Evolutionary conservation across 2,888 invertebrate genomes (phyloP), one percentile per base, ranked within the genome.

Genomic region (Pardosa pseudoannulata): DNA sequence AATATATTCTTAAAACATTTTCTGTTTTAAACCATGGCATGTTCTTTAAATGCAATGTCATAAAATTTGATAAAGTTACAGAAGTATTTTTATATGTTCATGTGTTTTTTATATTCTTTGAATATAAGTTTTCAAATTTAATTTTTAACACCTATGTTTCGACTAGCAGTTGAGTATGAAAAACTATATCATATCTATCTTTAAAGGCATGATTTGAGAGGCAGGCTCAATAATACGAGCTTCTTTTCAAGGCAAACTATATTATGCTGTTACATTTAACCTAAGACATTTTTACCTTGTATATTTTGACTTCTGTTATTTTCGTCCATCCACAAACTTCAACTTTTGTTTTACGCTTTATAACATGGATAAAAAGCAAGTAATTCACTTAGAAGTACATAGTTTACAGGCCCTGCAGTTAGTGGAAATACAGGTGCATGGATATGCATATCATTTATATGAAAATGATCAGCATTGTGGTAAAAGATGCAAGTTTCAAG

Each of bases 181-280:
- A 56, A 56, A 56, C 56, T 56, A 56, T 56, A 46, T 46, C 6
- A 46, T 46, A 23, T 56, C 56, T 56, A 56, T 56, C 23, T 56
- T 56, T 23, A 56, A 56, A 56, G 56, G 56, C 56, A 56, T 56
- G 16, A 56, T 56, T 56, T 56, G 3, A 56, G 56, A 56, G 56
- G 56, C 56, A 56, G 11, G 56, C 56, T 56, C 56, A 56, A 23
- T 16, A 6, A 56, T 23, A 23, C 5, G 56, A 56, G 56, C 56
- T 56, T 56, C 11, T 56, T 56, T 56, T 19, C 56, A 56, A 56
- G 56, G 56, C 56, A 56, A 13, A 46, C 41, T 56, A 56, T 5
- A 36, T 56, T 1, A 56, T 56, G 56, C 23, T 56, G 23, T 11
- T 5, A 56, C 23, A 56, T 56, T 56, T 56, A 3, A 56, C 19